Conservation (phyloP, 1,140 invertebrate genomes). For the Lycorma delicatula region DNA sequence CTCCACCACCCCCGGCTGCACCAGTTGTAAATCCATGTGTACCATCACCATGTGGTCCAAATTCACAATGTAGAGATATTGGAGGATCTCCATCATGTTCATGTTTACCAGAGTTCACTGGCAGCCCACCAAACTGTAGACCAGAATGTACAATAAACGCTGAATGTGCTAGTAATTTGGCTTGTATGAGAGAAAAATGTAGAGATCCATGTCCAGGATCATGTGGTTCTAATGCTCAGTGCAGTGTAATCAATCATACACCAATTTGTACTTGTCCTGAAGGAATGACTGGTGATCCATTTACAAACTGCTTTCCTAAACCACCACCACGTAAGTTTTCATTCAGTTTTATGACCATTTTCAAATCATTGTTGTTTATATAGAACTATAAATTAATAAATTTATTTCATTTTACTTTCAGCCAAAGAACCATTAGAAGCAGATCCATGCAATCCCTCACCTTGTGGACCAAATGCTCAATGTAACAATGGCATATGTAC, state of each 20-base stretch:
- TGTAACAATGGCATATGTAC: constrained; percentile 55
- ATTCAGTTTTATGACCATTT: too few species aligned
- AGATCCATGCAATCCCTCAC: constrained; percentile 44
- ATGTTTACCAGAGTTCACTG: constrained; percentile 53
- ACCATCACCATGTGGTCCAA: constrained; percentile 61
- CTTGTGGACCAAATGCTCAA: constrained; percentile 57
- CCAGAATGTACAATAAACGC: constrained; percentile 63
- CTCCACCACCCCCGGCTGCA: constrained; percentile 36
- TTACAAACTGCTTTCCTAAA: constrained; percentile 45
- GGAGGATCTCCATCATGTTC: constrained; percentile 54
- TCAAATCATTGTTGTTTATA: too few species aligned
- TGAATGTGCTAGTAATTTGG: constrained; percentile 54
- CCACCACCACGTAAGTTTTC: constrained; percentile 34
- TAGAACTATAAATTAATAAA: too few species aligned
- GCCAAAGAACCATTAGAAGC: constrained; percentile 29
- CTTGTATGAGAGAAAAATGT: constrained; percentile 61
- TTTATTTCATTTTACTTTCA: too few species aligned
- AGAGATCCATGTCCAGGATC: constrained; percentile 59
- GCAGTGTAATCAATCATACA: constrained; percentile 55
- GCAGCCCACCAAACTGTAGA: constrained; percentile 58
- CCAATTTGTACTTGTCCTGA: constrained; percentile 56
- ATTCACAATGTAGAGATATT: constrained; percentile 54
- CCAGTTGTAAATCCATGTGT: constrained; percentile 51
- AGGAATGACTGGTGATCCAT: constrained; percentile 61
- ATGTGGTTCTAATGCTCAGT: constrained; percentile 54